These are phyloP conservation scores for Gymnodraco acuticeps DNA, from an alignment of 2,797 vertebrate genomes.

Conservation along the genomic window DNA sequence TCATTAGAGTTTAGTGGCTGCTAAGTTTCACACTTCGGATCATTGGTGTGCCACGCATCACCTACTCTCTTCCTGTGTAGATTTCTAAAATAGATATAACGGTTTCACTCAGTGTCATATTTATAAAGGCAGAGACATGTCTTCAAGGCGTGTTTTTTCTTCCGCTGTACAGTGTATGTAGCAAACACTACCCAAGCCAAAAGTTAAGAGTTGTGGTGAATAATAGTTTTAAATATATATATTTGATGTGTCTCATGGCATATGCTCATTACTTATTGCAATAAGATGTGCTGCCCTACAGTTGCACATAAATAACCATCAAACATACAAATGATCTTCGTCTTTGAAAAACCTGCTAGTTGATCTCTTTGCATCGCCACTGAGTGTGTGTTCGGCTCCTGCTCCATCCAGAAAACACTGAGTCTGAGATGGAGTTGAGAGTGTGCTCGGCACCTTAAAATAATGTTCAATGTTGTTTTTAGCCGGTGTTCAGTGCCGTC, in stretches of 20 bases:
- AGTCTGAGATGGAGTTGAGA: conserved; percentile 45
- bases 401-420: conserved; percentile 28
- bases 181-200: conserved; percentile 84
- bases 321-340: conserved; percentile 43
- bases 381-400: conserved; percentile 69
- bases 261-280: conserved; percentile 74
- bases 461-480: conserved; percentile 72
- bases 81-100: conserved; percentile 37
- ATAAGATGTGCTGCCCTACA: conserved; percentile 69
- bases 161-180: conserved; percentile 77
- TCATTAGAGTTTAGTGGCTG: conserved; percentile 32
- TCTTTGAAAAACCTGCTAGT: conserved; percentile 57
- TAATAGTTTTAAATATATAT: conserved; percentile 56
- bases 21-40: conserved; percentile 31
- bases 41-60: conserved; percentile 20
- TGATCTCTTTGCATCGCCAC: conserved; percentile 66
- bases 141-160: conserved; percentile 45
- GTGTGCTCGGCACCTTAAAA: conserved; percentile 77
- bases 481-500: conserved; percentile 71
- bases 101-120: conserved; percentile 61
- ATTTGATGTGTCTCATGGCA: conserved; percentile 74
- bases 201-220: conserved; percentile 68
- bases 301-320: conserved; percentile 59
- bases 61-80: conserved; percentile 15
- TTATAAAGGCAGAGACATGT: conserved; percentile 53